These are phyloP conservation scores for Rostratula benghalensis DNA, from an alignment of 2,113 vertebrate species.

Conservation along the genomic window DNA sequence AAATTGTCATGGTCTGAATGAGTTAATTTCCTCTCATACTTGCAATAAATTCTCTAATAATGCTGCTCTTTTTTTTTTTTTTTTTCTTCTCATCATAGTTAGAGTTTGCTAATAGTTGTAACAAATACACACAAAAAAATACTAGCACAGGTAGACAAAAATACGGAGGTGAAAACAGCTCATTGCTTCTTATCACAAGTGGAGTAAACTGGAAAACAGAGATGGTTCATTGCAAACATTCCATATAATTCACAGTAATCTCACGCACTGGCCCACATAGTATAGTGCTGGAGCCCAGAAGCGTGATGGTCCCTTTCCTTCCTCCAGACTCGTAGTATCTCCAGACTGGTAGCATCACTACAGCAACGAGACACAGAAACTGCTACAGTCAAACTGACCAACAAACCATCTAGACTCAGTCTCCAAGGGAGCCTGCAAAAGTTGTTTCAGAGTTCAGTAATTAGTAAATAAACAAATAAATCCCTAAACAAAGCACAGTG, in stretches of 20 bases:
- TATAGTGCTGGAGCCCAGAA: not conserved
- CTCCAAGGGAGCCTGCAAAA: not conserved
- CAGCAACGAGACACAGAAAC: not conserved
- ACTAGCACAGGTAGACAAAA: not conserved
- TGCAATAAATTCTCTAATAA: not conserved
- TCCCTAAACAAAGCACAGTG: not conserved
- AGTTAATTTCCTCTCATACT: not conserved
- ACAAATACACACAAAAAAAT: not conserved
- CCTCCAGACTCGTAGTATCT: not conserved
- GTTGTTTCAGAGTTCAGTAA: not conserved
- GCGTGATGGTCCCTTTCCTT: not conserved
- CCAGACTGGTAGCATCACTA: not conserved
- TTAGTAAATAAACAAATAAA: not conserved
- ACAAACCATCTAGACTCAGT: not conserved
- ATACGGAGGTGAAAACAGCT: not conserved
- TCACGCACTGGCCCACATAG: not conserved
- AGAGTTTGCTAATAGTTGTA: not conserved
- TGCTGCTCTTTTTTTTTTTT: not conserved
- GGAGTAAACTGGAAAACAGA: not conserved
- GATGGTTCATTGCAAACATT: not conserved
- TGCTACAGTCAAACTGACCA: not conserved
- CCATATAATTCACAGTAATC: not conserved
- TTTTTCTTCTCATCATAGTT: not conserved
- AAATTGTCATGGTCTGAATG: not conserved
- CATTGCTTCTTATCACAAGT: not conserved